Base-by-base conservation (phyloP, 2,113 vertebrate species). In the Grammomys surdaster region DNA sequence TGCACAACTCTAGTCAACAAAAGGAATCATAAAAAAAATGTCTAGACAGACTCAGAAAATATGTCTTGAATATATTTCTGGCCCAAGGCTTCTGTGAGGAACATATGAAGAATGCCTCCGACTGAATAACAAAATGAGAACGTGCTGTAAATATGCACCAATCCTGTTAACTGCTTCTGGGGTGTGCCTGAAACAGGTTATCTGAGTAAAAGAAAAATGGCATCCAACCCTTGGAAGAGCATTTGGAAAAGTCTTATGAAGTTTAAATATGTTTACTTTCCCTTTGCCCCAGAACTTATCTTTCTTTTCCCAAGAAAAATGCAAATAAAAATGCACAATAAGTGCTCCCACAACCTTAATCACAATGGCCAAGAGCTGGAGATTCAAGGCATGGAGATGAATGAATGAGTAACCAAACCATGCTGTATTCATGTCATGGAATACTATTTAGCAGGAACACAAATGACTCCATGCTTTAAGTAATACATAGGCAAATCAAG, bases 41-140 rank as follows among this genome's bases (percentile, higher is more conserved):
- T 69, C 28, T 28, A 63, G 46, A 56, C 4, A 93, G 33, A 82
- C 28, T 48, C 76, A 48, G 46, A 86, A 70, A 91, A 86, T 82
- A 91, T 56, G 76, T 96, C 40, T 36, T 60, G 95, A 78, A 91
- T 9, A 11, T 46, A 84, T 75, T 96, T 95, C 67, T 82, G 58
- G 85, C 69, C 67, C 81, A 86, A 77, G 46, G 14, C 40, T 89
- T 86, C 78, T 89, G 69, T 56, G 93, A 4, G 36, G 58, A 76
- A 70, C 67, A 81, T 67, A 48, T 48, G 72, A 90, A 89, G 58
- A 89, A 73, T 54, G 7, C 4, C 46, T 95, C 67, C 40, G 70
- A 91, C 36, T 85, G 33, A 77, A 54, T 22, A 67, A 43, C 86
- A 92, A 86, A 95, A 65, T 51, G 70, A 75, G 54, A 93, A 54